Percentiles rank a stretch among this genome's conserved stretches.
Evolutionary conservation across 2,113 vertebrate species (phyloP).

Genomic region (Stegostoma tigrinum): DNA sequence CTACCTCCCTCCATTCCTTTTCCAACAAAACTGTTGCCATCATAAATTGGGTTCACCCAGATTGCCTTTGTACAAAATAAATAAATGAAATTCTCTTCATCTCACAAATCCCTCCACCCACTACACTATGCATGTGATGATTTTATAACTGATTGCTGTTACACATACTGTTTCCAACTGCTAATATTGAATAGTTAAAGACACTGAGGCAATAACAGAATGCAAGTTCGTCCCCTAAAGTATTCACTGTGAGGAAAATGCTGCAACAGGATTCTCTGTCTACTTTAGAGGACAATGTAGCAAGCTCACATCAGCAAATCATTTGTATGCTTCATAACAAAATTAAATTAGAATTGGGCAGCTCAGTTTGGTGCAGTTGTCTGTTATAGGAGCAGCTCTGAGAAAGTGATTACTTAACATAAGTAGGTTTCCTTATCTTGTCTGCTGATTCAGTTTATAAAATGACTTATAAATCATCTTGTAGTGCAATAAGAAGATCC

Average conservation of each 20-base stretch:
- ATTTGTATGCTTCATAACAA: not conserved
- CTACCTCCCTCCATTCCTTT: not conserved
- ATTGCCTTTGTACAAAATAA: conserved; percentile 16
- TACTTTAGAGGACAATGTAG: not conserved
- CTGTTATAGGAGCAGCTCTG: not conserved
- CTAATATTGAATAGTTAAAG: conserved; percentile 12
- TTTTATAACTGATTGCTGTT: conserved; percentile 24
- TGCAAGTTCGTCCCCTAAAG: not conserved
- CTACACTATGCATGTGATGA: not conserved
- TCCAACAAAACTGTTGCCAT: not conserved
- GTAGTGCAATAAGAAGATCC: conserved; percentile 3
- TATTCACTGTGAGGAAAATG: not conserved
- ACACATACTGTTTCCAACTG: not conserved
- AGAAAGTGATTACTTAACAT: conserved; percentile 30
- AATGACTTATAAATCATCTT: conserved; percentile 30
- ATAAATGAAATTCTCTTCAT: not conserved
- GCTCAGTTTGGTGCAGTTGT: not conserved
- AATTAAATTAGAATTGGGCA: not conserved
- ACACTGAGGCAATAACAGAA: not conserved
- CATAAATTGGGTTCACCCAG: not conserved
- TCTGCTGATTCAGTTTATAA: conserved; percentile 5
- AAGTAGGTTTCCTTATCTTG: conserved; percentile 31
- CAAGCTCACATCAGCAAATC: not conserved
- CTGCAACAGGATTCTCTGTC: not conserved
- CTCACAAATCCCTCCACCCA: not conserved